Evolutionary conservation across 2,888 invertebrate genomes (phyloP), one percentile per base, ranked within the genome.

Genomic region (Julus scanicus): DNA sequence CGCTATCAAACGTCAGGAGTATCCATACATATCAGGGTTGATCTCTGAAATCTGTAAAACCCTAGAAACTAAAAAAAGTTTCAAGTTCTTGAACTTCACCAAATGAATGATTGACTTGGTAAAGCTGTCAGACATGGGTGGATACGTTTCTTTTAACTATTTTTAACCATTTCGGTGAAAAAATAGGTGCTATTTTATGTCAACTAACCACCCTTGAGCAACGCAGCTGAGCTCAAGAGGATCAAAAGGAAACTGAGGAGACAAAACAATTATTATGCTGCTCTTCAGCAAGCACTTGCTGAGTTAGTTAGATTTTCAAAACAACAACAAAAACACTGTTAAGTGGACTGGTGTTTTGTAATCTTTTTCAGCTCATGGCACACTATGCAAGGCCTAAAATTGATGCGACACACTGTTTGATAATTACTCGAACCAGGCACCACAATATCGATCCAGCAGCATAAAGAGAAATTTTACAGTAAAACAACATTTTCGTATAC

Each of bases 61-160:
- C 4, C n/a, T 63, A 9, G 63, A 63, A 20, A 63, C 63, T 5
- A 57, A 63, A 63, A 63, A 63, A 63, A 20, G n/a, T 63, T 63
- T 4, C 63, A 63, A 63, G 63, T 63, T 63, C 63, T 63, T 63
- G 63, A 63, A 63, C 63, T 63, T 63, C 63, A 63, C 63, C 20
- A 20, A 20, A 63, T 63, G 63, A 63, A 20, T 63, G 63, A 63
- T 63, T 63, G 63, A 6, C 63, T 20, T 63, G 20, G 17, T 20
- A 63, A 63, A 63, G 63, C 63, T 63, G 63, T 63, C 63, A 63
- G 63, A 20, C 20, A 63, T 6, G 20, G 63, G 63, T 20, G 20
- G 20, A 63, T 63, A 20, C 2, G 20, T 57, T n/a, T 57, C 57
- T 2, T n/a, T 63, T 63, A 63, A 63, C 63, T 63, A 63, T 63